Evolutionary conservation across 2,888 invertebrate species (phyloP).

Genomic region (Prosopocoilus inquinatus): DNA sequence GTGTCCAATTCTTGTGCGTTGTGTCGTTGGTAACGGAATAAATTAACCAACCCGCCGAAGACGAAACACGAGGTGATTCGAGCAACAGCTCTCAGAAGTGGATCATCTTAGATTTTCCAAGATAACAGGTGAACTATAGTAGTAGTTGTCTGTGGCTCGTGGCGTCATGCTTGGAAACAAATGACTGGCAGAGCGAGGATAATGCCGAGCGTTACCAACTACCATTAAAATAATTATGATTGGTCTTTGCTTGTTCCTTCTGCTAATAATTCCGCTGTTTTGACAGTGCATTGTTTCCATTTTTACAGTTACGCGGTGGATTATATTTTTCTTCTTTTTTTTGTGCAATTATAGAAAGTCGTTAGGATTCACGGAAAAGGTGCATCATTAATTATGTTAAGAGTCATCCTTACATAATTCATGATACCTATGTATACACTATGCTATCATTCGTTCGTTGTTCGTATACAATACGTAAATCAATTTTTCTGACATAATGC

Average conservation of each 20-base stretch:
- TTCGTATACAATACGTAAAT: too few species aligned
- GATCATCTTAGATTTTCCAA: constrained; percentile 39
- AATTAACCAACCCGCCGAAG: not conserved
- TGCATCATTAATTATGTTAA: too few species aligned
- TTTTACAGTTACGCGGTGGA: constrained; percentile 36
- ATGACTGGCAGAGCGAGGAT: constrained; percentile 55
- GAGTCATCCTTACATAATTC: too few species aligned
- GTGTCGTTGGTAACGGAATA: not conserved
- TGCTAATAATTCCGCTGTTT: constrained; percentile 43
- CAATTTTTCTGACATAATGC: too few species aligned
- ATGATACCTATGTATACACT: too few species aligned
- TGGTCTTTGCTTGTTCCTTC: constrained; percentile 44
- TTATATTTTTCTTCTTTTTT: not conserved
- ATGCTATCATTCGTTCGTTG: too few species aligned
- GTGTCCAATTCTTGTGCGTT: not conserved
- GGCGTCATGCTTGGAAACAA: constrained; percentile 55
- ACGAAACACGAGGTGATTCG: not conserved
- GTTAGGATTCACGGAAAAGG: too few species aligned
- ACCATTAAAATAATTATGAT: constrained; percentile 53
- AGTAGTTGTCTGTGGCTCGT: constrained; percentile 50
- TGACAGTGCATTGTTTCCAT: constrained; percentile 37
- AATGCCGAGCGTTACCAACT: constrained; percentile 52
- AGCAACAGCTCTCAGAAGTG: constrained; percentile 39
- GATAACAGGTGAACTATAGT: constrained; percentile 50
- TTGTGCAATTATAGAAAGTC: not conserved